A percentile compares a stretch with the other conserved stretches of the same genome.
Conservation (phyloP, 2,113 vertebrate genomes). For the Ammodytes marinus region DNA sequence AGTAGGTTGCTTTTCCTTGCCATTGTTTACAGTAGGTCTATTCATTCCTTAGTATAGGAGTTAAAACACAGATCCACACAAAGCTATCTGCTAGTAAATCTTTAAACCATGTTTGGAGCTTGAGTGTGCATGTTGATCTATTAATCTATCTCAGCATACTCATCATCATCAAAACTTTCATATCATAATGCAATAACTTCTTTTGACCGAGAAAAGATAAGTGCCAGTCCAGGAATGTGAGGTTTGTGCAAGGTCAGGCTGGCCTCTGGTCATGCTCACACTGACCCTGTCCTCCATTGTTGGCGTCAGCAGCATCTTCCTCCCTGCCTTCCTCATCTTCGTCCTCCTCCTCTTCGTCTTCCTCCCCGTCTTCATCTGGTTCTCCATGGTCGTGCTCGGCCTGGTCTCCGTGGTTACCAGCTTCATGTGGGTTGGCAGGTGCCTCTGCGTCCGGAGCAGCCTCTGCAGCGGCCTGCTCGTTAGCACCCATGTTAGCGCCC, state of each 20-base stretch:
- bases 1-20: background rate
- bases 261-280: background rate
- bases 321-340: slow-evolving; percentile 89
- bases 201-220: background rate
- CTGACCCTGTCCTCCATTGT: slow-evolving; percentile 93
- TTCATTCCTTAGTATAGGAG: background rate
- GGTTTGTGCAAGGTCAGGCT: no score
- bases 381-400: slow-evolving; percentile 61
- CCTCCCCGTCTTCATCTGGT: slow-evolving; percentile 80
- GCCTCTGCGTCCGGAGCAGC: slow-evolving; percentile 17
- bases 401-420: slow-evolving; percentile 46
- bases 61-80: slow-evolving; percentile 1
- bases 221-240: background rate
- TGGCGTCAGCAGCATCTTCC: slow-evolving; percentile 92
- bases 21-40: background rate
- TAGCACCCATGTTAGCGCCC: slow-evolving; percentile 85
- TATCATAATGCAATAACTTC: background rate
- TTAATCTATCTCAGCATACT: background rate
- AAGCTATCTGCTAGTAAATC: background rate
- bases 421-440: slow-evolving; percentile 44
- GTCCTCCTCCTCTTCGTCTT: slow-evolving; percentile 92
- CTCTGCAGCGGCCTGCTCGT: slow-evolving; percentile 86
- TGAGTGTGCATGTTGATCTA: background rate
- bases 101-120: background rate
- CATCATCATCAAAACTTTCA: background rate